These are phyloP conservation scores for Rhimphoctona megacephalus DNA, from an alignment of 2,888 invertebrate genomes.

Conservation along the genomic window DNA sequence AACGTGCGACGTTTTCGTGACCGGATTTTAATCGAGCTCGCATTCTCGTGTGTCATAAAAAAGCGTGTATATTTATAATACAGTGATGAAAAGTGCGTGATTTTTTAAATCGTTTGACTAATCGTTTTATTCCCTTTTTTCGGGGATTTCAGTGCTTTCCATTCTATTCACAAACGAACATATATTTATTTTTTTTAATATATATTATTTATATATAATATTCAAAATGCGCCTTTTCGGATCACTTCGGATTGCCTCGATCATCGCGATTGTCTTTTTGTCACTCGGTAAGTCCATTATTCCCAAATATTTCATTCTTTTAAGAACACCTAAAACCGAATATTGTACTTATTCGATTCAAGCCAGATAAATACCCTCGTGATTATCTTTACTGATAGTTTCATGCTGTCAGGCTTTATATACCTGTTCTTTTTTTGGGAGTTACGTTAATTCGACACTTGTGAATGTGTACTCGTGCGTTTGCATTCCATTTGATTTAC, in stretches of 20 bases:
- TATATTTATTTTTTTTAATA: conserved; percentile 9
- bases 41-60: conserved; percentile 13
- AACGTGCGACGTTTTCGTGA: conserved; percentile 2
- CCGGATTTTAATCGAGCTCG: conserved; percentile 5
- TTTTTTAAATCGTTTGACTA: neutral
- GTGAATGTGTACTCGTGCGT: conserved; percentile 27
- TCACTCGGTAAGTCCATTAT: conserved; percentile 56
- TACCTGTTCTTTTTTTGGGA: conserved; percentile 7
- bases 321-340: neutral
- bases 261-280: conserved; percentile 55
- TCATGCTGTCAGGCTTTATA: neutral
- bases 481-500: conserved; percentile 18
- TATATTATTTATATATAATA: conserved; percentile 5
- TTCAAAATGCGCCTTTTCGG: conserved; percentile 58
- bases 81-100: conserved; percentile 35
- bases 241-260: conserved; percentile 54
- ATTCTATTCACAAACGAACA: conserved; percentile 3
- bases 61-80: neutral
- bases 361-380: neutral
- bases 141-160: conserved; percentile 53
- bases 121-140: conserved; percentile 9
- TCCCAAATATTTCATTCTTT: neutral
- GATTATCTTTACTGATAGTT: conserved; percentile 28
- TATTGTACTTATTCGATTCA: neutral
- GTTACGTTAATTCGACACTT: conserved; percentile 20